phyloP scores from a whole-genome alignment of 2,888 invertebrate genomes.

The Cryptophagus acutangulus region DNA sequence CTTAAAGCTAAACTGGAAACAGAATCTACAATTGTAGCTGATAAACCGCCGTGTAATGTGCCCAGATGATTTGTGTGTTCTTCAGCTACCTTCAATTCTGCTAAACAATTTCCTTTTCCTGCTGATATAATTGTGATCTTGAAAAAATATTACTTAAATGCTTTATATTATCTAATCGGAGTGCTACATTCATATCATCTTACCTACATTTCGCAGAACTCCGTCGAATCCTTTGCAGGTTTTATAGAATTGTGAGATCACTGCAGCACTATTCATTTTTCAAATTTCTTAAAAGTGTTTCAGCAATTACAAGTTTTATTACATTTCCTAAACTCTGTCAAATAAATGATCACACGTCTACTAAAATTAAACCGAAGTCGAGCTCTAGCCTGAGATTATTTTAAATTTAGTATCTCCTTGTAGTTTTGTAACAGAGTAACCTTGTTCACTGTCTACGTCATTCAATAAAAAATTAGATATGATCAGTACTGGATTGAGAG shows the following conservation, averaged over 20 bases:
- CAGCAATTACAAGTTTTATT: too few relatives aligned
- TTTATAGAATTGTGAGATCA: neutral
- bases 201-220: slow-evolving; percentile 5
- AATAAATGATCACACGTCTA: too few relatives aligned
- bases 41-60: slow-evolving; percentile 80
- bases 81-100: slow-evolving; percentile 68
- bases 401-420: too few relatives aligned
- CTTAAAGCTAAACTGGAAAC: slow-evolving; percentile 76
- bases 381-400: too few relatives aligned
- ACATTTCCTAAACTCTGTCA: too few relatives aligned
- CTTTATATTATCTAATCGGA: neutral
- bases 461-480: too few relatives aligned
- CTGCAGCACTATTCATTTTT: neutral
- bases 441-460: too few relatives aligned
- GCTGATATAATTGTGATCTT: slow-evolving; percentile 47
- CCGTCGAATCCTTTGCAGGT: neutral
- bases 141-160: slow-evolving; percentile 12
- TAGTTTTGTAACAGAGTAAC: too few relatives aligned
- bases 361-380: too few relatives aligned
- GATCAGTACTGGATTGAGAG: too few relatives aligned
- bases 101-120: slow-evolving; percentile 66
- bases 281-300: too few relatives aligned
- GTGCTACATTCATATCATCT: neutral
- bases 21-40: slow-evolving; percentile 71
- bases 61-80: slow-evolving; percentile 73